Base-by-base conservation (phyloP, 2,888 invertebrate species). In the Hirtodrosophila alboralis region DNA sequence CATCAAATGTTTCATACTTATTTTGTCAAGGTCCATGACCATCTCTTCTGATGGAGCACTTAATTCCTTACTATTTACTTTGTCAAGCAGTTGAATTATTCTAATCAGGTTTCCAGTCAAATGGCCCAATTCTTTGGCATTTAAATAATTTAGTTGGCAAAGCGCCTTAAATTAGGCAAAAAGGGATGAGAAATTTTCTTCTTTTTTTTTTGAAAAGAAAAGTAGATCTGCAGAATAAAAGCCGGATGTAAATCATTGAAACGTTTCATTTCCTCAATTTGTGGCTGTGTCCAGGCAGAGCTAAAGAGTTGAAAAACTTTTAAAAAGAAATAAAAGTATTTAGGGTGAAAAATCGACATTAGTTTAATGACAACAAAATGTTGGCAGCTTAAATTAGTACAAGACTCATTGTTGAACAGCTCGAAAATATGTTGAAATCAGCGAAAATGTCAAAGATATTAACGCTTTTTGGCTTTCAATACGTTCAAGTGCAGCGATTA, bases 401-500 rank as follows among this genome's bases (percentile, higher is more conserved):
- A 27, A 37, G 18, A 3, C 30, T 13, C 18, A 37, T 38, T 30
- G 3, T 44, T 37, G 26, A n/a, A 31, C 9, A 18, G 58, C 43
- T 21, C 10, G 16, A 67, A 26, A 30, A 27, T 28, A 5, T 43
- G 37, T 31, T 62, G 45, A 10, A 56, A 57, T 61, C 72, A 63
- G 72, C 66, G 27, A 41, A 54, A 64, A 60, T 18, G 21, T 31
- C 16, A 31, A 52, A 10, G 16, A 40, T 48, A 10, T 23, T 31
- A 12, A 23, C 28, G 44, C 45, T 57, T 59, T 49, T 60, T 51
- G 36, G 56, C 49, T 58, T 48, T 62, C 33, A 71, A 83, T 86
- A 79, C 79, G 79, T 79, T 68, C 85, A 83, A 85, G 85, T 83
- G 85, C 83, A 63, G 49, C 65, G 79, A 81, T 79, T 83, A 83